Evolutionary conservation across 2,888 invertebrate species (phyloP).

Genomic region (Spialia ferax): DNA sequence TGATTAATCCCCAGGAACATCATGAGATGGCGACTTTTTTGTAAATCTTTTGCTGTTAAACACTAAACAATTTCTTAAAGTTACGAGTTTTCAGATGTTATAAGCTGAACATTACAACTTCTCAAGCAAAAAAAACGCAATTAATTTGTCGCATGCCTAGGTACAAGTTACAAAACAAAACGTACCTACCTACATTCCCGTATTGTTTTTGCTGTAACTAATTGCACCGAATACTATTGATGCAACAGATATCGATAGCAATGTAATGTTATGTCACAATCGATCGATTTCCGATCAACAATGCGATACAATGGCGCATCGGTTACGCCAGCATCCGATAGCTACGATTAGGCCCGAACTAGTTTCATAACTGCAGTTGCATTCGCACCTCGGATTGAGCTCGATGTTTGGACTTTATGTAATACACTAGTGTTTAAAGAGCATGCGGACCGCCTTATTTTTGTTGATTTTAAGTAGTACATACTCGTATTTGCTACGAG

Average conservation of each 20-base stretch:
- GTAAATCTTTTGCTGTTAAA: too few relatives aligned
- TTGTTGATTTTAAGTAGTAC: too few relatives aligned
- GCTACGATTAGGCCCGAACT: background rate
- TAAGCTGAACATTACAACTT: too few relatives aligned
- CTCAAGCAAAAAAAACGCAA: too few relatives aligned
- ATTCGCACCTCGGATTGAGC: background rate
- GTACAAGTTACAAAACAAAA: background rate
- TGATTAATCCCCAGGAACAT: too few relatives aligned
- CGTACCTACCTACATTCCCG: background rate
- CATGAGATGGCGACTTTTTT: too few relatives aligned
- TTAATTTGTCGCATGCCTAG: too few relatives aligned
- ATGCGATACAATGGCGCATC: slow-evolving; percentile 8
- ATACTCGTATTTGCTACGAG: too few relatives aligned
- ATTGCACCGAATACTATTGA: background rate
- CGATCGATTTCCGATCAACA: slow-evolving; percentile 6
- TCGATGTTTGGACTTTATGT: background rate
- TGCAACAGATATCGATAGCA: background rate
- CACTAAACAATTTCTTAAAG: too few relatives aligned
- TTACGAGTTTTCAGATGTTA: too few relatives aligned
- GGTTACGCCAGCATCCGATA: slow-evolving; percentile 12
- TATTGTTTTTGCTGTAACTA: background rate
- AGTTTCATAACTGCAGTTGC: background rate
- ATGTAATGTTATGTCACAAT: slow-evolving; percentile 11
- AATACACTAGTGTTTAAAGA: background rate
- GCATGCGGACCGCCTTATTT: background rate